Evolutionary conservation across 2,888 invertebrate species (phyloP).

Genomic region (Drosophila colorata): DNA sequence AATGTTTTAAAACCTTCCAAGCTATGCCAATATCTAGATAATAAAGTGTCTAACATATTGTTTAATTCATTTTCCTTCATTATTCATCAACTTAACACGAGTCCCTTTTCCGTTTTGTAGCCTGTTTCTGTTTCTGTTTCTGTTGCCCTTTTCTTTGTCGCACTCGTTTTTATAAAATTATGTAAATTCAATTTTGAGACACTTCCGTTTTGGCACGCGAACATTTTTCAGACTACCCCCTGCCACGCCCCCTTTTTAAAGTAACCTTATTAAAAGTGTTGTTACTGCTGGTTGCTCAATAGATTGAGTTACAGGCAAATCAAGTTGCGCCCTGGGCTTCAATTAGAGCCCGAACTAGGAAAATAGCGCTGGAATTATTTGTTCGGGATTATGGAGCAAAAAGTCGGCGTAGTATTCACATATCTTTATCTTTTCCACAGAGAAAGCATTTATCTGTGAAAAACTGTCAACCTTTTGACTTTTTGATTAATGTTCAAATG

Average conservation of each 20-base stretch:
- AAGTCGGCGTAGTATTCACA: too few relatives aligned
- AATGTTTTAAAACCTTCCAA: too few relatives aligned
- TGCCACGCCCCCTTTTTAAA: conserved; percentile 36
- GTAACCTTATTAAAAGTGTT: conserved; percentile 42
- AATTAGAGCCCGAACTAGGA: conserved; percentile 9
- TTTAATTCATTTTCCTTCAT: conserved; percentile 1
- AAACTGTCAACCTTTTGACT: conserved; percentile 22
- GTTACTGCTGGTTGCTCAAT: conserved; percentile 27
- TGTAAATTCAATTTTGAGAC: conserved; percentile 69
- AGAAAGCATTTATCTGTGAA: neutral
- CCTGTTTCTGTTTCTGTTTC: neutral
- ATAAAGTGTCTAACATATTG: neutral
- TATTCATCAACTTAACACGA: neutral
- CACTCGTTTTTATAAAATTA: conserved; percentile 45
- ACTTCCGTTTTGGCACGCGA: conserved; percentile 67
- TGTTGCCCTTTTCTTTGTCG: neutral
- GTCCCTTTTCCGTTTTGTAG: neutral
- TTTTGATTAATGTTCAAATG: conserved; percentile 39
- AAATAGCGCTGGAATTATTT: too few relatives aligned
- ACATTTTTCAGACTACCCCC: conserved; percentile 13
- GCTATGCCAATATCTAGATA: neutral
- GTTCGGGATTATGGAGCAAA: too few relatives aligned
- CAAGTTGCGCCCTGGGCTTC: conserved; percentile 18
- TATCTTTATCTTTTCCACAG: neutral
- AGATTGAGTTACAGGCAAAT: conserved; percentile 5